Evolutionary conservation across 1,140 invertebrate species (phyloP).

Genomic region (Camponotus vicinus): DNA sequence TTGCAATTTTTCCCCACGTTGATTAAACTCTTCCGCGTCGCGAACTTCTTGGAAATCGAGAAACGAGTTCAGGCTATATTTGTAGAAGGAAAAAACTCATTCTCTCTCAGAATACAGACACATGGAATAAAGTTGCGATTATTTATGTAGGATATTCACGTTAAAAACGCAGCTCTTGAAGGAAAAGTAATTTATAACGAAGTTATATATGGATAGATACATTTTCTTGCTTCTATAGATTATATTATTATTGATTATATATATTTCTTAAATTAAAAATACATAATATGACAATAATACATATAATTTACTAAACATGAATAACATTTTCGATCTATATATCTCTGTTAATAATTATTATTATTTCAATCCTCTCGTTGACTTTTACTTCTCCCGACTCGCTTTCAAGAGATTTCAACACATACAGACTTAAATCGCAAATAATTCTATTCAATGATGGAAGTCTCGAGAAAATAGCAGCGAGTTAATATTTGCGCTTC

Average conservation of each 20-base stretch:
- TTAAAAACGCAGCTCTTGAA: background rate
- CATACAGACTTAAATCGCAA: background rate
- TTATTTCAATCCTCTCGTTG: background rate
- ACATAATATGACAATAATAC: background rate
- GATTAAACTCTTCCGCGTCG: slow-evolving; percentile 30
- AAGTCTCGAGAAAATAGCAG: slow-evolving; percentile 56
- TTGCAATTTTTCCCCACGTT: slow-evolving; percentile 15
- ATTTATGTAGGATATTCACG: slow-evolving; percentile 15
- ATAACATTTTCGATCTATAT: too few relatives aligned
- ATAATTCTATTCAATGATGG: background rate
- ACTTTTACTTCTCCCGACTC: background rate
- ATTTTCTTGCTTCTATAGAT: background rate
- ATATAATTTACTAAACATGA: background rate
- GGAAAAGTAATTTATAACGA: background rate
- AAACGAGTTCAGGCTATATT: slow-evolving; percentile 44
- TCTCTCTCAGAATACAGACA: background rate
- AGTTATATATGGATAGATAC: background rate
- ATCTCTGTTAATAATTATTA: background rate
- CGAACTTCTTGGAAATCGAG: slow-evolving; percentile 35
- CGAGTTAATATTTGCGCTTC: slow-evolving; percentile 73
- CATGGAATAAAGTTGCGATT: slow-evolving; percentile 25
- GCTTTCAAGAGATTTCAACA: background rate
- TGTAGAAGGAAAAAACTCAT: slow-evolving; percentile 29
- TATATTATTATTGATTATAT: too few relatives aligned
- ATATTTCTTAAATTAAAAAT: too few relatives aligned